Base-by-base conservation (phyloP, 2,888 invertebrate genomes). In the Lapara coniferarum region DNA sequence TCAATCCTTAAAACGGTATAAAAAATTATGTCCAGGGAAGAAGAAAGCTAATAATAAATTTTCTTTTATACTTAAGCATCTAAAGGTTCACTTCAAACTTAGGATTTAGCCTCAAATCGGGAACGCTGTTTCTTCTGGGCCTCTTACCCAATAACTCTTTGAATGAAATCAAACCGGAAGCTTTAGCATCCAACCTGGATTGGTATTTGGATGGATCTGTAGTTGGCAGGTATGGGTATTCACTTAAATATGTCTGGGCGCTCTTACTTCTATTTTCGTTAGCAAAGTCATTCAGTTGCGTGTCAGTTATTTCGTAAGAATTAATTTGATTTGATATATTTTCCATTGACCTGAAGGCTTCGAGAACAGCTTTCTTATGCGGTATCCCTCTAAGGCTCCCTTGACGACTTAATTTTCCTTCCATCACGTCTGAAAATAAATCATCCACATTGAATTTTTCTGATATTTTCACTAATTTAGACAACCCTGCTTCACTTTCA, bases 331-430 rank as follows among this genome's bases (percentile, higher is more conserved):
- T 86, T 13, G 87, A 75, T 63, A 94, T 75, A 73, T 92, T 93
- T 79, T 94, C 94, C 91, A 94, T 93, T 0, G 94, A 94, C 74
- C 88, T 88, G 73, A 94, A 94, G 0, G 94, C 85, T 79, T 93
- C 94, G 30, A 94, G 83, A 55, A 94, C 94, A 2, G 94, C 94
- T 80, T 92, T 94, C 75, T 94, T 94, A 78, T 94, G 90, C 44
- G 94, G 94, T 75, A 94, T 94, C 0, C 94, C 94, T 79, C 93
- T 85, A 58, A 94, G 89, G 78, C 92, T 92, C n/a, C 94, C 94
- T 71, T 92, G 91, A 13, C 93, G 85, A 77, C 92, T 92, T 14
- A 91, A 78, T 78, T 86, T 90, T 0, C 93, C 92, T 77, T 93
- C 92, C 79, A 90, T 93, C 0, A 92, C 92, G 72, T 94, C 94